A percentile compares a stretch with the other conserved stretches of the same genome.
Conservation (phyloP, 2,888 invertebrate genomes). For the Hemaris fuciformis region DNA sequence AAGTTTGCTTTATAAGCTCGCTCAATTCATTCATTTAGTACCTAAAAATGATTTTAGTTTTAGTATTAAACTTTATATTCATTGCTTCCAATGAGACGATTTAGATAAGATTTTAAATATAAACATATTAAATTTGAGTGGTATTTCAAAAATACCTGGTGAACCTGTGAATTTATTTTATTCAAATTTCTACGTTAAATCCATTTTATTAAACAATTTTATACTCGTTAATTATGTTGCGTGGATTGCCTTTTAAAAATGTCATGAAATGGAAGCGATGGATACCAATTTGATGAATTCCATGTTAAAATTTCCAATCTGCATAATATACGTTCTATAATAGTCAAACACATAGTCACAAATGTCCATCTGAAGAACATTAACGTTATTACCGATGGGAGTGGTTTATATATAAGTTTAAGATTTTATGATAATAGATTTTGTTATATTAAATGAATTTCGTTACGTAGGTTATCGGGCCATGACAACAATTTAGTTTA, state of each 20-base stretch:
- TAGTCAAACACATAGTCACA: constrained; percentile 75
- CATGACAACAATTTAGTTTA: constrained; percentile 73
- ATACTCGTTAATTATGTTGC: not conserved
- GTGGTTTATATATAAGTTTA: constrained; percentile 73
- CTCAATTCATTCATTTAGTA: constrained; percentile 78
- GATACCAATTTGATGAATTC: constrained; percentile 55
- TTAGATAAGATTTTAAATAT: not conserved
- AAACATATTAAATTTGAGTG: not conserved
- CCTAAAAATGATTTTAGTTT: constrained; percentile 49
- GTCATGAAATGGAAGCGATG: constrained; percentile 50
- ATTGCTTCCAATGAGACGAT: constrained; percentile 40
- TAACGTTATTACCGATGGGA: constrained; percentile 70
- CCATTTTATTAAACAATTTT: constrained; percentile 1
- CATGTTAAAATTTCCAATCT: constrained; percentile 50
- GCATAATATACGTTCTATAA: constrained; percentile 55
- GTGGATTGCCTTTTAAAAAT: not conserved
- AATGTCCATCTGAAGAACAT: constrained; percentile 64
- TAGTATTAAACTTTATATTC: constrained; percentile 49
- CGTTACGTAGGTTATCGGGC: constrained; percentile 74
- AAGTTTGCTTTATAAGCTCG: constrained; percentile 77
- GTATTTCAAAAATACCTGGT: not conserved
- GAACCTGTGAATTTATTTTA: no score
- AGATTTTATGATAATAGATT: constrained; percentile 60
- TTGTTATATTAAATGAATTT: constrained; percentile 66
- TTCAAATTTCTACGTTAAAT: no score